phyloP scores from a whole-genome alignment of 2,888 invertebrate species.

The Drosophila paramelanica region DNA sequence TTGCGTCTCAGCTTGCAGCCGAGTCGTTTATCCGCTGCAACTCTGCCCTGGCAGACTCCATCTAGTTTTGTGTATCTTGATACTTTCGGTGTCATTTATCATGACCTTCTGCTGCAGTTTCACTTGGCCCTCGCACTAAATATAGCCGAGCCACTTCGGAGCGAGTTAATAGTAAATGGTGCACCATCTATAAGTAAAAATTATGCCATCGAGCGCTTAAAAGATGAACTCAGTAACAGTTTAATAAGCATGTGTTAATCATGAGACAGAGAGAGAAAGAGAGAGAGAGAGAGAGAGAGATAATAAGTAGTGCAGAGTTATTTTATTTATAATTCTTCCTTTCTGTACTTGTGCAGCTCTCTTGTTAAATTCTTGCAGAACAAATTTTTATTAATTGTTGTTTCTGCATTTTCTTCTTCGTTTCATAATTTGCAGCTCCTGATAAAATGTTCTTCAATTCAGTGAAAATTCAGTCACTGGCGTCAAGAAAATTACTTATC shows the following conservation, averaged over 20 bases:
- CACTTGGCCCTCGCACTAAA: constrained; percentile 43
- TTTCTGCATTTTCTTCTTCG: background rate
- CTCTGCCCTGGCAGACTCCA: constrained; percentile 25
- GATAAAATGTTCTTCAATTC: background rate
- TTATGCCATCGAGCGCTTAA: constrained; percentile 22
- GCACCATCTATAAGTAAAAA: constrained; percentile 3
- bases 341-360: background rate
- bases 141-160: constrained; percentile 41
- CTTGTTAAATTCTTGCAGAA: background rate
- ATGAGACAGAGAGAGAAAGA: background rate
- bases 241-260: constrained; percentile 5
- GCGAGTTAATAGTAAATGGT: constrained; percentile 45
- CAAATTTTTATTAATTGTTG: no score
- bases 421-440: background rate
- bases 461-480: constrained; percentile 8
- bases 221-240: background rate
- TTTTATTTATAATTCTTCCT: background rate
- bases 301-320: background rate
- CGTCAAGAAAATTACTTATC: constrained; percentile 33
- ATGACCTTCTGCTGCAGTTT: constrained; percentile 68
- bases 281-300: background rate
- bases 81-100: constrained; percentile 78
- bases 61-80: constrained; percentile 61
- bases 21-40: constrained; percentile 3
- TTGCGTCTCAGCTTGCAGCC: constrained; percentile 42